Conservation (phyloP, 2,888 invertebrate species). For the Philhelius pedissequus region DNA sequence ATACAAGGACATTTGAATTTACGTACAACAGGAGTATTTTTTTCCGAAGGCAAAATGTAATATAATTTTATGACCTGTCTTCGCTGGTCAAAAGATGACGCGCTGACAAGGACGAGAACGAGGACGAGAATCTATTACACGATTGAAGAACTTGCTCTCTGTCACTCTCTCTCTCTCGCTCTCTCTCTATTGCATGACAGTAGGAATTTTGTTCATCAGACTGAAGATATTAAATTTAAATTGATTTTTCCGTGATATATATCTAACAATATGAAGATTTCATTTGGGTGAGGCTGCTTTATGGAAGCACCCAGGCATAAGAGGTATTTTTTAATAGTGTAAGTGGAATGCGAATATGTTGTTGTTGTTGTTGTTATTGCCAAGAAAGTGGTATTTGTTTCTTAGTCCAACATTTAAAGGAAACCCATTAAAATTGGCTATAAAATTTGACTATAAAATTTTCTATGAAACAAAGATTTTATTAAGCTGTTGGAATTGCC, state of each 20-base stretch:
- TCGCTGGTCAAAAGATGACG: neutral
- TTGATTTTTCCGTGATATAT: conserved; percentile 11
- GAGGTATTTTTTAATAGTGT: neutral
- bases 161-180: too few species aligned
- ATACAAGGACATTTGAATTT: neutral
- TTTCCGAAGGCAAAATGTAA: conserved; percentile 6
- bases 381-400: neutral
- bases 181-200: too few species aligned
- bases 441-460: neutral
- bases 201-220: conserved; percentile 21
- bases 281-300: neutral
- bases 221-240: conserved; percentile 16
- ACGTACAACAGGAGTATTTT: conserved; percentile 1
- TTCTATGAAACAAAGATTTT: neutral
- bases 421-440: neutral
- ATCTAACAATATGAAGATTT: neutral
- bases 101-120: neutral
- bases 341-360: neutral
- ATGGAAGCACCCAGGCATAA: neutral
- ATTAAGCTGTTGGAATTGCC: neutral
- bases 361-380: neutral
- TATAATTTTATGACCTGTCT: conserved; percentile 33
- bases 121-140: conserved; percentile 19
- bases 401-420: neutral
- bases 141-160: neutral